A percentile compares a stretch with the other conserved stretches of the same genome.
phyloP scores from a whole-genome alignment of 2,113 vertebrate species.

The Siniperca knerii region DNA sequence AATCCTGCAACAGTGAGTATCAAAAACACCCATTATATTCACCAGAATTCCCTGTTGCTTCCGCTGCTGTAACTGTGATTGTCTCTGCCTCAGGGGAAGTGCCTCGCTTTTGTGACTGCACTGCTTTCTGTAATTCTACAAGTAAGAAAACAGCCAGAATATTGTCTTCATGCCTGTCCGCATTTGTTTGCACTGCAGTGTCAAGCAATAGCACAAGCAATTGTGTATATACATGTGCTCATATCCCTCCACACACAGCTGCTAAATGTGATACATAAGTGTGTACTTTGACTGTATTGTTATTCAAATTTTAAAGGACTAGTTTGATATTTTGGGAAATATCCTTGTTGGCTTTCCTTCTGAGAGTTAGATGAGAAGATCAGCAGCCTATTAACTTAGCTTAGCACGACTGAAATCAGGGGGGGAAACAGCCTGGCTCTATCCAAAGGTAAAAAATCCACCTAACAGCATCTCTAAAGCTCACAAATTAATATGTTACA shows the following conservation, averaged over 20 bases:
- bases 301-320: background rate
- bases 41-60: too few species aligned
- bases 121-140: conserved; percentile 52
- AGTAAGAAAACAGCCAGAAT: conserved; percentile 34
- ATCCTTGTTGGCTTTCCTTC: background rate
- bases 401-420: background rate
- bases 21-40: background rate
- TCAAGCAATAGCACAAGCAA: too few species aligned
- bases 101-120: conserved; percentile 56
- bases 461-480: too few species aligned
- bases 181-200: background rate
- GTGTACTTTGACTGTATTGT: too few species aligned
- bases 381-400: background rate
- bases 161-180: background rate
- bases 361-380: background rate
- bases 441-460: too few species aligned
- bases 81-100: conserved; percentile 33
- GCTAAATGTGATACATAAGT: background rate
- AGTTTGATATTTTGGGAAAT: background rate
- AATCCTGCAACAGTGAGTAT: conserved; percentile 54
- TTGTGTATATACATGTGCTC: background rate
- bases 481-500: too few species aligned
- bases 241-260: background rate
- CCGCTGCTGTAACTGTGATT: conserved; percentile 19
- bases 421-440: background rate